Conservation (phyloP, 2,113 vertebrate species). For the Seriola quinqueradiata region DNA sequence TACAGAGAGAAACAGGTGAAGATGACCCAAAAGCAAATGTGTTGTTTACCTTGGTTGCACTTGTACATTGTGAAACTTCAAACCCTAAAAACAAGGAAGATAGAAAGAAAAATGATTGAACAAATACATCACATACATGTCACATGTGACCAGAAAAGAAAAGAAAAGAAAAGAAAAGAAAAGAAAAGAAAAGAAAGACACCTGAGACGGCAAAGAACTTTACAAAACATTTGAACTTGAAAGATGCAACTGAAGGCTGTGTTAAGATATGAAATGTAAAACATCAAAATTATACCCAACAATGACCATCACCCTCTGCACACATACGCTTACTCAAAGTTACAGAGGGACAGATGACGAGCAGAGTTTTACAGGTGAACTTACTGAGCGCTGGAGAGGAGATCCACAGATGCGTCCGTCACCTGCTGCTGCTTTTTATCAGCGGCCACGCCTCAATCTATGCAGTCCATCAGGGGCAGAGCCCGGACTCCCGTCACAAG, state of each 20-base stretch:
- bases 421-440: slow-evolving; percentile 41
- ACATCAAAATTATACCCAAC: background rate
- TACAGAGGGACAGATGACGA: background rate
- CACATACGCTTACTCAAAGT: background rate
- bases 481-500: background rate
- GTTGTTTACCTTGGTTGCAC: slow-evolving; percentile 23
- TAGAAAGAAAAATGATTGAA: background rate
- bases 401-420: background rate
- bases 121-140: background rate
- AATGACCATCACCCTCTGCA: background rate
- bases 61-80: slow-evolving; percentile 48
- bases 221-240: too few relatives aligned
- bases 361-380: slow-evolving; percentile 6
- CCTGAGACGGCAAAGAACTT: background rate
- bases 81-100: background rate
- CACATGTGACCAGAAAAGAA: background rate
- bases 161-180: background rate
- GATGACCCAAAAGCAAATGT: background rate
- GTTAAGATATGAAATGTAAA: background rate
- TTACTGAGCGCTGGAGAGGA: background rate
- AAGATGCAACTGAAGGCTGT: background rate
- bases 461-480: background rate
- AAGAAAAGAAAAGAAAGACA: too few relatives aligned
- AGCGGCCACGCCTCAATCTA: slow-evolving; percentile 19
- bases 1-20: background rate